phyloP scores from a whole-genome alignment of 2,797 vertebrate genomes.

The Sternotherus odoratus region DNA sequence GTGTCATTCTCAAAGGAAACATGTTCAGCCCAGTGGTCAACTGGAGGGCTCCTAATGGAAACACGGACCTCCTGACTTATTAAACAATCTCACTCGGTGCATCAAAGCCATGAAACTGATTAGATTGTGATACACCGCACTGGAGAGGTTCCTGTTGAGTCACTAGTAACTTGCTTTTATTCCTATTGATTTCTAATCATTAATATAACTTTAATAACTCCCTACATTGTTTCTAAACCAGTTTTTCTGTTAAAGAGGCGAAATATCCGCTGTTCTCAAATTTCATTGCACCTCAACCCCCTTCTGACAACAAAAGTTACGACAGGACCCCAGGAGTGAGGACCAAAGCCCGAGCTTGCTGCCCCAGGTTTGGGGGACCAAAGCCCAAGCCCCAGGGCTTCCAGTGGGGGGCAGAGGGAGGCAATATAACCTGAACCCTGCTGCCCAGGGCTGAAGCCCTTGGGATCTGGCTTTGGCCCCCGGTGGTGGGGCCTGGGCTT shows the following conservation, averaged over 20 bases:
- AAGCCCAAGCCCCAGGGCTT: no score
- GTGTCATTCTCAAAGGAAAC: background rate
- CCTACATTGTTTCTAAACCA: background rate
- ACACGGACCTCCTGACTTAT: constrained; percentile 42
- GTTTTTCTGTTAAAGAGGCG: background rate
- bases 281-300: no score
- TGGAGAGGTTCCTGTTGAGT: constrained; percentile 56
- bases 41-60: background rate
- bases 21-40: background rate
- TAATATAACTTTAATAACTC: background rate
- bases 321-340: no score
- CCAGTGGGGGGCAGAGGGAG: no score
- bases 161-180: constrained; percentile 65
- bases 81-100: constrained; percentile 60
- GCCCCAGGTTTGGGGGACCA: no score
- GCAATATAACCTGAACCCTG: no score
- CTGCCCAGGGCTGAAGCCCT: no score
- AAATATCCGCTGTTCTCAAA: background rate
- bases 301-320: no score
- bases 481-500: no score
- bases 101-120: background rate
- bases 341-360: no score
- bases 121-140: background rate
- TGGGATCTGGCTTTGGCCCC: no score
- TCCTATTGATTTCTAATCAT: constrained; percentile 5